Evolutionary conservation across 2,113 vertebrate genomes (phyloP).

Genomic region (Cephalopholis sonnerati): DNA sequence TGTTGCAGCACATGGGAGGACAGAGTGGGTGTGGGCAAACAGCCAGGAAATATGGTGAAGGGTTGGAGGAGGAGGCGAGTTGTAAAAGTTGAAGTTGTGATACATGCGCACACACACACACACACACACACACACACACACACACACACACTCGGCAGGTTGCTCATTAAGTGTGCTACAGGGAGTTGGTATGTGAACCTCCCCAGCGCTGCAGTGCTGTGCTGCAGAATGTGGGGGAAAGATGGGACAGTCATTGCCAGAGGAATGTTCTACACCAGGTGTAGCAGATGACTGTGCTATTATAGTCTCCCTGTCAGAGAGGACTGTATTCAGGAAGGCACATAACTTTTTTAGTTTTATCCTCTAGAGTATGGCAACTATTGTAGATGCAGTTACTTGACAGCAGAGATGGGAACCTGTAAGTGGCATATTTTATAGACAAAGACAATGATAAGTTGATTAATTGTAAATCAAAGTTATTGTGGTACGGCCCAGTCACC

Average conservation of each 20-base stretch:
- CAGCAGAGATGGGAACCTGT: background rate
- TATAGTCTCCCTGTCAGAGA: constrained; percentile 60
- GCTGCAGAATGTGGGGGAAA: constrained; percentile 55
- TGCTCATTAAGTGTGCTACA: constrained; percentile 68
- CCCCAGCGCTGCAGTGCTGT: constrained; percentile 25
- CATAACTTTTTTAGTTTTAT: constrained; percentile 27
- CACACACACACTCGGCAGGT: constrained; percentile 35
- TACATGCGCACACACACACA: background rate
- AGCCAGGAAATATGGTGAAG: constrained; percentile 39
- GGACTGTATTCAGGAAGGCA: constrained; percentile 15
- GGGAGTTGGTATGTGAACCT: constrained; percentile 51
- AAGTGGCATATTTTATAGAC: background rate
- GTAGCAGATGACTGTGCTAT: constrained; percentile 57
- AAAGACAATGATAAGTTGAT: background rate
- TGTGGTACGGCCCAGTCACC: too few species aligned
- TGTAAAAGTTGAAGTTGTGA: constrained; percentile 29
- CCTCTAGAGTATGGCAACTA: constrained; percentile 24
- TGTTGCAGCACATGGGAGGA: constrained; percentile 1
- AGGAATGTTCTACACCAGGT: constrained; percentile 57
- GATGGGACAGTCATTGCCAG: constrained; percentile 54
- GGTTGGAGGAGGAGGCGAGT: constrained; percentile 19
- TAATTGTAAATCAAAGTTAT: background rate
- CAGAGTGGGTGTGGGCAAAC: constrained; percentile 32
- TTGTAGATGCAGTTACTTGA: constrained; percentile 1
- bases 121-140: constrained; percentile 13